These are phyloP conservation scores for Hemitrygon akajei DNA, from an alignment of 2,797 vertebrate genomes.

Conservation along the genomic window DNA sequence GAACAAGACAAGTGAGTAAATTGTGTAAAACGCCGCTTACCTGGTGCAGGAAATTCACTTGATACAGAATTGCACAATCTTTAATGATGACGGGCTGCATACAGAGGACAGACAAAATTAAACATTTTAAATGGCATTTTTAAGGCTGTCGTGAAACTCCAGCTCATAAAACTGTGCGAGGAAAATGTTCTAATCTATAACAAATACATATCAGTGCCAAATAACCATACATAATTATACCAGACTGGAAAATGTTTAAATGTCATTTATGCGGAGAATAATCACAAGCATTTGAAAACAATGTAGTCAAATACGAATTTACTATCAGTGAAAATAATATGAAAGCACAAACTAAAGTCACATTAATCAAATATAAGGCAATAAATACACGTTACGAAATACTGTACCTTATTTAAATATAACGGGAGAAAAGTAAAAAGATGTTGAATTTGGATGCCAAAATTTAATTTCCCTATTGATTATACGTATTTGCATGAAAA, in stretches of 20 bases:
- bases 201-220: neutral
- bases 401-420: neutral
- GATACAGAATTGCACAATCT: constrained; percentile 34
- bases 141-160: neutral
- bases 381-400: neutral
- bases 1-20: constrained; percentile 38
- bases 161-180: constrained; percentile 2
- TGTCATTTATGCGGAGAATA: constrained; percentile 13
- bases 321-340: neutral
- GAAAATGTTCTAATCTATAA: neutral
- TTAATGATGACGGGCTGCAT: constrained; percentile 31
- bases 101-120: constrained; percentile 32
- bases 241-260: constrained; percentile 12
- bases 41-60: constrained; percentile 30
- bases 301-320: neutral
- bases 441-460: neutral
- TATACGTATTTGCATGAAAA: neutral
- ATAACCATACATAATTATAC: constrained; percentile 3
- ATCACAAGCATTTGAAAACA: constrained; percentile 1
- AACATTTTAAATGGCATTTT: constrained; percentile 33
- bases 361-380: neutral
- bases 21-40: constrained; percentile 37
- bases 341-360: neutral
- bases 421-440: neutral
- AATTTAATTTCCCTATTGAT: neutral